Conservation (phyloP, 2,113 vertebrate genomes). For the Australoheros scitulus region DNA sequence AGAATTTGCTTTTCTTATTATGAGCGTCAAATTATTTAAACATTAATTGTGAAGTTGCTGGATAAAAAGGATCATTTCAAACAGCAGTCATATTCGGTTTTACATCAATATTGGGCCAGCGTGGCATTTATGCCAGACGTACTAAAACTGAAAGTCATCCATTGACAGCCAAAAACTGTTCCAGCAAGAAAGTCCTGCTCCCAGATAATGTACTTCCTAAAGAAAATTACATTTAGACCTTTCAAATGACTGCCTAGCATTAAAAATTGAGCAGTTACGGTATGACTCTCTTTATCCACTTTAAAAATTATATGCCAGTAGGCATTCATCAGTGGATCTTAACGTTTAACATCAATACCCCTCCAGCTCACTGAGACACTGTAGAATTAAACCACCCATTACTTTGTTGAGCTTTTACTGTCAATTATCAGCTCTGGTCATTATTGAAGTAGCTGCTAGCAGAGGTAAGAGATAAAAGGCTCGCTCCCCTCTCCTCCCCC, state of each 20-base stretch:
- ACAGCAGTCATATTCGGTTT: not conserved
- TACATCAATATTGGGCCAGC: not conserved
- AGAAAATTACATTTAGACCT: not conserved
- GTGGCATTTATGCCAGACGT: not conserved
- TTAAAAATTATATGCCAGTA: not conserved
- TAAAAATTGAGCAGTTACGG: not conserved
- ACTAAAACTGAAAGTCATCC: not conserved
- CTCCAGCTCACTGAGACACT: not conserved
- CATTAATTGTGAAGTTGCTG: not conserved
- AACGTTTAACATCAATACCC: conserved; percentile 34
- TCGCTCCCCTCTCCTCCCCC: not conserved
- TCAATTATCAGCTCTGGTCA: conserved; percentile 40
- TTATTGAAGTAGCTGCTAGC: conserved; percentile 17
- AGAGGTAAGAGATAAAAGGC: conserved; percentile 45
- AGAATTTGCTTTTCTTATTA: conserved; percentile 1
- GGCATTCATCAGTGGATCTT: conserved; percentile 7
- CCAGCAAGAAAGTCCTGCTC: not conserved
- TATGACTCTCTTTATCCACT: conserved; percentile 10
- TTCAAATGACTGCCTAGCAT: not conserved
- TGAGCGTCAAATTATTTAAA: not conserved
- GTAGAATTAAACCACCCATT: conserved; percentile 9
- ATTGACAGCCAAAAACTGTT: not conserved
- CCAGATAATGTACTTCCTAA: not conserved
- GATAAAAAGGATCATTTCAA: not conserved
- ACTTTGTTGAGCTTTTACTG: conserved; percentile 37